Conservation (phyloP, 2,888 invertebrate genomes). For the Lacanobia oleracea region DNA sequence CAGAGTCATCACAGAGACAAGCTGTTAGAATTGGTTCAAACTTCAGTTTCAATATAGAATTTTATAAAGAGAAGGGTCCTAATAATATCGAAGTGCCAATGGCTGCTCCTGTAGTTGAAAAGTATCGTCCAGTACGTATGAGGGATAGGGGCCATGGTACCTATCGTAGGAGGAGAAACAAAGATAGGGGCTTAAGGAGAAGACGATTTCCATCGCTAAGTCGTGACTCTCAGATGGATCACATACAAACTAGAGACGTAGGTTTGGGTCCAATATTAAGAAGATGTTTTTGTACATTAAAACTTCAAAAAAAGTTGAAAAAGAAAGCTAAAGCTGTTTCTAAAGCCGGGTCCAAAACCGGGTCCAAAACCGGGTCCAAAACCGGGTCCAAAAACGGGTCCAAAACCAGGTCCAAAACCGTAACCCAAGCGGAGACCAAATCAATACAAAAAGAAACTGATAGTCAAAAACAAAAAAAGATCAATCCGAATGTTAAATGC, state of each 20-base stretch:
- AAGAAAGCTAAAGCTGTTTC: neutral
- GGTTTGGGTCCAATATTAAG: constrained; percentile 45
- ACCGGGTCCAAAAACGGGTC: neutral
- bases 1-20: constrained; percentile 41
- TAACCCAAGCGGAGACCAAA: neutral
- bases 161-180: constrained; percentile 26
- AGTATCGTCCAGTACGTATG: neutral
- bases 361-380: neutral
- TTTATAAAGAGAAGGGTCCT: constrained; percentile 64
- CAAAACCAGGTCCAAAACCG: neutral
- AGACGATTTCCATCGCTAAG: constrained; percentile 25
- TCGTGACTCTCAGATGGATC: constrained; percentile 39
- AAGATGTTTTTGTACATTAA: constrained; percentile 70
- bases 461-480: neutral
- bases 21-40: constrained; percentile 67
- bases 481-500: neutral
- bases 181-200: constrained; percentile 10
- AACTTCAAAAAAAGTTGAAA: constrained; percentile 61
- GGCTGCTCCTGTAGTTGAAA: constrained; percentile 26
- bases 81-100: constrained; percentile 18
- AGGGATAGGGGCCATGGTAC: constrained; percentile 27
- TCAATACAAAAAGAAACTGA: neutral
- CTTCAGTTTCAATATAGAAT: constrained; percentile 72
- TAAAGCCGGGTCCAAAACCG: neutral
- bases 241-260: constrained; percentile 26